phyloP scores from a whole-genome alignment of 1,140 invertebrate genomes.

The Argopecten irradians region DNA sequence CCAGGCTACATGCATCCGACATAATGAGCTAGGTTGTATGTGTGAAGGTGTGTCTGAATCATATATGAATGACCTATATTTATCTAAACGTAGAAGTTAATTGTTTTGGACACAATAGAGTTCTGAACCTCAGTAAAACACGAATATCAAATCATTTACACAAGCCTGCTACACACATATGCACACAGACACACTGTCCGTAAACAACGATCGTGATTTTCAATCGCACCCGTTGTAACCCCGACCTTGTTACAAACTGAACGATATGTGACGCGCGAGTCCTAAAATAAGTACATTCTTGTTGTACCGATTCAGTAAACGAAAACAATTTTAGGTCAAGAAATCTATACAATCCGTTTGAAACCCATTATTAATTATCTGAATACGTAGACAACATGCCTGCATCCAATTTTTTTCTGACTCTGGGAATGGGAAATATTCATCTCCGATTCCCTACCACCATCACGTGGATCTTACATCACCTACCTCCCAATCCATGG shows the following conservation, averaged over 20 bases:
- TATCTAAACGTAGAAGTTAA: not conserved
- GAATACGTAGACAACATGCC: not conserved
- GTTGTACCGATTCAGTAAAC: not conserved
- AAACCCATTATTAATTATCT: not conserved
- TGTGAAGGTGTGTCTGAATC: constrained; percentile 10
- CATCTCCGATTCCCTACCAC: not conserved
- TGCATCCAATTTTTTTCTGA: not conserved
- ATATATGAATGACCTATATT: constrained; percentile 18
- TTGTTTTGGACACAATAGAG: not conserved
- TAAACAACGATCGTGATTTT: not conserved
- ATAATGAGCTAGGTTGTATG: not conserved
- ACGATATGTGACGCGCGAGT: not conserved
- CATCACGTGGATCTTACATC: not conserved
- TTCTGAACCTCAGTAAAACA: not conserved
- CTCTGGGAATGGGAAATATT: not conserved
- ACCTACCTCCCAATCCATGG: not conserved
- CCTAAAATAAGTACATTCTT: not conserved
- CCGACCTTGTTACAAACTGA: not conserved
- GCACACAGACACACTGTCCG: not conserved
- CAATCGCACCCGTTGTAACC: not conserved
- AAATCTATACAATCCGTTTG: not conserved
- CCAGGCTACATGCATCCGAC: not conserved
- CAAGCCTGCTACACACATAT: not conserved
- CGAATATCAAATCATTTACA: not conserved
- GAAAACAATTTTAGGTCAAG: not conserved